Conservation (phyloP, 2,888 invertebrate species). For the Sepiola atlantica region DNA sequence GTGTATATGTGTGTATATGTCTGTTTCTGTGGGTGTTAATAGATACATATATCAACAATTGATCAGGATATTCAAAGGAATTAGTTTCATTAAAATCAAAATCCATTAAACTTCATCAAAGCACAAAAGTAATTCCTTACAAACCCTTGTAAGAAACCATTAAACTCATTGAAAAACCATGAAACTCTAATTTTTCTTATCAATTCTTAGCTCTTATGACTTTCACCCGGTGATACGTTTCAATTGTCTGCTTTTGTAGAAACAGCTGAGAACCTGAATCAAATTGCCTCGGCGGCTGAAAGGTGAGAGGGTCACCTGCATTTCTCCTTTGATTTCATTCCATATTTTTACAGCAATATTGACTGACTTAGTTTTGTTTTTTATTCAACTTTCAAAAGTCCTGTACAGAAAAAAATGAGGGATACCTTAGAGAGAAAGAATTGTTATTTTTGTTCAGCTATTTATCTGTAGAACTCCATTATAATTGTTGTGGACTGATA, state of each 20-base stretch:
- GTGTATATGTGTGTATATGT: too few relatives aligned
- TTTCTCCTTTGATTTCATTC: slow-evolving; percentile 36
- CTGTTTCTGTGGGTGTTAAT: too few relatives aligned
- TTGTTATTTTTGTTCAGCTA: background rate
- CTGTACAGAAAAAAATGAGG: background rate
- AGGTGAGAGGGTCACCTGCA: slow-evolving; percentile 44
- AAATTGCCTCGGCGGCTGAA: slow-evolving; percentile 46
- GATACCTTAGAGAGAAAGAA: background rate
- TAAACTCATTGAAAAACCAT: background rate
- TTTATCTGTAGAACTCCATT: background rate
- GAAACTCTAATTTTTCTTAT: background rate
- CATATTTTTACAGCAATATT: slow-evolving; percentile 16
- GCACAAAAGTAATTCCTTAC: background rate
- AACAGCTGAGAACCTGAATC: slow-evolving; percentile 39
- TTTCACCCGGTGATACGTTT: slow-evolving; percentile 23
- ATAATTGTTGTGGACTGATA: background rate
- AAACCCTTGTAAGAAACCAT: background rate
- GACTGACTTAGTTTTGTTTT: background rate
- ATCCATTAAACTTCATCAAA: background rate
- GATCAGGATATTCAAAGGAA: too few relatives aligned
- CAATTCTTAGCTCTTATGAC: background rate
- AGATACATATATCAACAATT: too few relatives aligned
- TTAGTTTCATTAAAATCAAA: background rate
- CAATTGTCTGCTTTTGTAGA: slow-evolving; percentile 44
- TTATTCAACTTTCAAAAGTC: background rate